Percentiles rank a stretch among this genome's conserved stretches.
phyloP scores from a whole-genome alignment of 2,113 vertebrate genomes.

The Limnothrissa miodon region DNA sequence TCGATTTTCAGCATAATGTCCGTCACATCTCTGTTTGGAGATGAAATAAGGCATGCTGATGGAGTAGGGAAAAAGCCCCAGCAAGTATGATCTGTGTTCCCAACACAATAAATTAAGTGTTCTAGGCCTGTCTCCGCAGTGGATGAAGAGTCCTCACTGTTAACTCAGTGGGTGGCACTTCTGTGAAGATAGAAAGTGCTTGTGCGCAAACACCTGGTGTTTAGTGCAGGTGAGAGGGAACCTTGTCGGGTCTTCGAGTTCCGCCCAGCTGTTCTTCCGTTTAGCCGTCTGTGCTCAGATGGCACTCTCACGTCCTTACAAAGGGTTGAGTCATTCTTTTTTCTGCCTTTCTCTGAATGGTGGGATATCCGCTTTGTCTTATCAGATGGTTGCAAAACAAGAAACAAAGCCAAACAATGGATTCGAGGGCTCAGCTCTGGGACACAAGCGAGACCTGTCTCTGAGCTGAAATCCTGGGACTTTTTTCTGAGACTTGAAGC shows the following conservation, averaged over 20 bases:
- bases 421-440: slow-evolving; percentile 28
- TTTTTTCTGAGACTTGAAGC: not conserved
- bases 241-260: not conserved
- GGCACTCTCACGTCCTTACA: slow-evolving; percentile 30
- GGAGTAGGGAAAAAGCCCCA: not conserved
- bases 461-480: not conserved
- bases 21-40: not conserved
- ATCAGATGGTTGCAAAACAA: slow-evolving; percentile 62
- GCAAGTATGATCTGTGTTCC: too few species aligned
- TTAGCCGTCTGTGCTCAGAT: slow-evolving; percentile 51
- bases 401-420: slow-evolving; percentile 61
- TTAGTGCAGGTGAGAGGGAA: not conserved
- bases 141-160: not conserved
- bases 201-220: not conserved
- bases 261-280: slow-evolving; percentile 33
- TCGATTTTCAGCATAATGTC: not conserved
- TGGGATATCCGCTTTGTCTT: slow-evolving; percentile 73
- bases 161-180: not conserved
- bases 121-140: not conserved
- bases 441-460: slow-evolving; percentile 18
- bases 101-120: not conserved
- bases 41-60: not conserved
- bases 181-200: not conserved
- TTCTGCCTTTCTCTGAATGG: slow-evolving; percentile 57
- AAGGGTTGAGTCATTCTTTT: slow-evolving; percentile 15